Conservation (phyloP, 2,113 vertebrate genomes). For the Recurvirostra avosetta region DNA sequence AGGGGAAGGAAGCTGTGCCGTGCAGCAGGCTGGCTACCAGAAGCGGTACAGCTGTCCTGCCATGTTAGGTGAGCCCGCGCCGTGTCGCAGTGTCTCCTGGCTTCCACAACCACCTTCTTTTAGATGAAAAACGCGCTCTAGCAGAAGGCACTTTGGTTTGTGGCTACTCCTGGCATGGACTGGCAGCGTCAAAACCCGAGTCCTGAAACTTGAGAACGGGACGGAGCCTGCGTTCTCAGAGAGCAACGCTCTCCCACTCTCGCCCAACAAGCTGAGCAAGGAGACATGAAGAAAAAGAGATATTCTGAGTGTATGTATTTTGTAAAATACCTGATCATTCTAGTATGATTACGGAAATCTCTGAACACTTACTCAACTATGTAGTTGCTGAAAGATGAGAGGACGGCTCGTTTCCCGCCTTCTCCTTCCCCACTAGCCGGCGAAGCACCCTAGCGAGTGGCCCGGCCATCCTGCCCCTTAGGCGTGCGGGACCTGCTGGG, state of each 20-base stretch:
- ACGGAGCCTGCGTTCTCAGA: not conserved
- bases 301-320: not conserved
- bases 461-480: not conserved
- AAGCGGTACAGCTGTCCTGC: not conserved
- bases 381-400: not conserved
- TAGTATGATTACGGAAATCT: not conserved
- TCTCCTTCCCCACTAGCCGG: not conserved
- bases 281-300: not conserved
- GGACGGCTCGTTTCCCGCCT: not conserved
- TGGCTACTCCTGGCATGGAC: not conserved
- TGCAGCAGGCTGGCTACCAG: not conserved
- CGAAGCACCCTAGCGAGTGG: not conserved
- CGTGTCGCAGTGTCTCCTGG: not conserved
- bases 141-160: not conserved
- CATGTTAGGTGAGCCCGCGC: not conserved
- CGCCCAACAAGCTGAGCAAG: not conserved
- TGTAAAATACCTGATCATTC: not conserved
- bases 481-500: not conserved
- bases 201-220: not conserved
- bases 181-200: not conserved
- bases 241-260: accelerated
- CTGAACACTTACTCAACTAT: not conserved
- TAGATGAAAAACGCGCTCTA: not conserved
- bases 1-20: accelerated
- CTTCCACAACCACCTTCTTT: not conserved